Evolutionary conservation across 2,113 vertebrate species (phyloP).

Genomic region (Amblyornis subalaris): DNA sequence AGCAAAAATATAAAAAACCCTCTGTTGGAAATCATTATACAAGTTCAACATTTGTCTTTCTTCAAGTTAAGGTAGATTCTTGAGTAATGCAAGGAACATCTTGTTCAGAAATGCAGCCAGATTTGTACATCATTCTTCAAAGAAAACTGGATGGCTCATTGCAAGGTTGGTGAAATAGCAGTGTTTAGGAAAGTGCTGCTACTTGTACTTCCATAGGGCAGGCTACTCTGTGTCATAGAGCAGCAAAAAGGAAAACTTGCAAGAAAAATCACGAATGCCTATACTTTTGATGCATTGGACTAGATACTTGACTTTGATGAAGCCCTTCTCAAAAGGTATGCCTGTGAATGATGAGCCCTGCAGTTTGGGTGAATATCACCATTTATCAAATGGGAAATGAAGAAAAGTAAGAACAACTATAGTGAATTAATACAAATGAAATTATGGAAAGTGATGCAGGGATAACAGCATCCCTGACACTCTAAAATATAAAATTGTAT

Average conservation of each 20-base stretch:
- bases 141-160: neutral
- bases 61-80: neutral
- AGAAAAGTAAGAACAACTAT: neutral
- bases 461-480: neutral
- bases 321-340: neutral
- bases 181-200: neutral
- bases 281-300: neutral
- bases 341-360: constrained; percentile 23
- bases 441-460: neutral
- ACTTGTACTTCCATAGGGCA: neutral
- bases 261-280: constrained; percentile 7
- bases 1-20: neutral
- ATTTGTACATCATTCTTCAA: neutral
- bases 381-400: constrained; percentile 36
- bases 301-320: constrained; percentile 26
- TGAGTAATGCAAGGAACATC: neutral
- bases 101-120: neutral
- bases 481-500: neutral
- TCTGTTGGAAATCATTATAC: neutral
- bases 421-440: constrained; percentile 12
- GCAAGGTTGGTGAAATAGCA: neutral
- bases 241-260: neutral
- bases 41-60: neutral
- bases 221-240: neutral
- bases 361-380: neutral